Evolutionary conservation across 2,797 vertebrate genomes (phyloP).

Genomic region (Xenops minutus): DNA sequence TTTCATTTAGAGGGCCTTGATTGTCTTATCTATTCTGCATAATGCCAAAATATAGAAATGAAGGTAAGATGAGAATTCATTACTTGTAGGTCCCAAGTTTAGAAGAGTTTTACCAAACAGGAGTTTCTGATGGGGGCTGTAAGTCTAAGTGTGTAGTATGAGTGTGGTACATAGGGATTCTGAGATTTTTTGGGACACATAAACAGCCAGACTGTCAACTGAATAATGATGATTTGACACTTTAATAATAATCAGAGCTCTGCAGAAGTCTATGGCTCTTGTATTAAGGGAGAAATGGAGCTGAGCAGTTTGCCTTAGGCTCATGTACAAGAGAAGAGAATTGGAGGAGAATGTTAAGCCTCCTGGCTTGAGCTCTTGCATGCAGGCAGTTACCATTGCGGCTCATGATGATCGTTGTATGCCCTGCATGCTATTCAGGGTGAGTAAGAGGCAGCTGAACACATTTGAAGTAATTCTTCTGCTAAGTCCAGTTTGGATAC

Average conservation of each 20-base stretch:
- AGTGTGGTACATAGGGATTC: neutral
- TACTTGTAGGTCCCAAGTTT: neutral
- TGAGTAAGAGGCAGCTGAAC: neutral
- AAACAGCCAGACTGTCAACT: neutral
- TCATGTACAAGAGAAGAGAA: neutral
- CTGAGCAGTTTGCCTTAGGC: neutral
- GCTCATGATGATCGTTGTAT: fast-evolving
- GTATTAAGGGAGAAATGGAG: neutral
- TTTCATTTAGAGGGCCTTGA: neutral
- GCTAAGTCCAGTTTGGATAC: neutral
- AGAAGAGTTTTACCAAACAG: neutral
- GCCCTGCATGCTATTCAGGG: neutral
- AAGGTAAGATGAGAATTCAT: neutral
- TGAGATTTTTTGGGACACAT: neutral
- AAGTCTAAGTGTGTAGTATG: neutral
- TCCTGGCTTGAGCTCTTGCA: neutral
- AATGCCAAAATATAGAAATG: neutral
- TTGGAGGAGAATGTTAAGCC: neutral
- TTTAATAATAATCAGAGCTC: neutral
- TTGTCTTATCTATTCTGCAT: neutral
- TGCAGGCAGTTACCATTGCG: neutral
- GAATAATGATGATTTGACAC: neutral
- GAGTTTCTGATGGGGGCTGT: neutral
- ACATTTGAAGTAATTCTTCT: neutral
- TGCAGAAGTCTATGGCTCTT: neutral